Evolutionary conservation across 1,140 invertebrate genomes (phyloP), one percentile per base, ranked within the genome.

Genomic region (Triops cancriformis): DNA sequence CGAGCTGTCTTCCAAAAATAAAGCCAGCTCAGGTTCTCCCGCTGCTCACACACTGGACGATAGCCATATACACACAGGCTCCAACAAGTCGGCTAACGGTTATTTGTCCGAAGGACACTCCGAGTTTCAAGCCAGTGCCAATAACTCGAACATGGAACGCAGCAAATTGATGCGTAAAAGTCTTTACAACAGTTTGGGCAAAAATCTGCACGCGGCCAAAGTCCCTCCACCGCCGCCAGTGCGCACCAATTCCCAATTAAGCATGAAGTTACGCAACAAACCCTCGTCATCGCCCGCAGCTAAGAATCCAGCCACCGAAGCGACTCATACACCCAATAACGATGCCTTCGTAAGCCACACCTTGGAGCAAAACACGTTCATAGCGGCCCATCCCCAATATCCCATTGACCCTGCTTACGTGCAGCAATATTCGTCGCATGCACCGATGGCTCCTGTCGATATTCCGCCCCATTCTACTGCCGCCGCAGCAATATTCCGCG

Each of bases 111-210:
- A 95, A 85, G 93, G 93, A 0, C 93, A 94, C 83, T 85, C 94
- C 74, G 93, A 95, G 81, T 64, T 23, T 64, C 51, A 64, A 18
- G 2, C 23, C 23, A 93, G 91, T 81, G 81, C 86, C n/a, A 87
- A 90, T 11, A 94, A 94, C 85, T 92, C 93, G 1, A 94, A 94
- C 82, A 86, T 94, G 27, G 92, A 95, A 83, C 87, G 92, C 80
- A 94, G 92, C 85, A 93, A 92, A 82, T 85, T 95, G 73, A 95
- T 94, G 93, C 88, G 93, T 81, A 95, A 94, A 82, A 94, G 92
- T 84, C 94, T 94, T 83, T 92, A 94, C 83, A 92, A 92, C 31
- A 94, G 91, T 82, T 91, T 91, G 7, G 89, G 91, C 0, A 93
- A 93, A 84, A 89, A 90, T 80, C 83, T 94, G 77, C 92, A 92